Percentiles rank a stretch among this genome's conserved stretches.
Conservation (phyloP, 2,113 vertebrate genomes). For the Sinocyclocheilus anophthalmus region DNA sequence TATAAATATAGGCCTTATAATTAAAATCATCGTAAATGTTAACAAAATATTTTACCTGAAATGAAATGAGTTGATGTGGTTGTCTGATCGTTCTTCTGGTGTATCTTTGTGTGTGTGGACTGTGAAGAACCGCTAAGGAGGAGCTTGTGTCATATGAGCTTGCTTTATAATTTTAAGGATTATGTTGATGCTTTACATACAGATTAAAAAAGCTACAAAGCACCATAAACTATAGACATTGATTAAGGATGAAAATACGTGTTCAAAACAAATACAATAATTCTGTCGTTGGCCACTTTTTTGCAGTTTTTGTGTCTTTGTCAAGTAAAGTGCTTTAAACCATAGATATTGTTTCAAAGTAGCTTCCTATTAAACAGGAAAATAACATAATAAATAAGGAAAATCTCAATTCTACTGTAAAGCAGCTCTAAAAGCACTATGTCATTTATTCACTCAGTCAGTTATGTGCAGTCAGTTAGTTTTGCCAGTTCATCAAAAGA, state of each 20-base stretch:
- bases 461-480: no score
- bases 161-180: neutral
- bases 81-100: neutral
- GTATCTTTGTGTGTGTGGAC: neutral
- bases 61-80: neutral
- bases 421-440: no score
- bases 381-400: no score
- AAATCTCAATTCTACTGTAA: no score
- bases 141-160: neutral
- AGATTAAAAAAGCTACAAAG: neutral
- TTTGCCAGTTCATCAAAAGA: no score
- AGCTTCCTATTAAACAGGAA: no score
- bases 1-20: neutral
- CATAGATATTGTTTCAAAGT: no score
- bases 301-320: neutral
- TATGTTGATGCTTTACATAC: neutral
- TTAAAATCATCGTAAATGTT: neutral
- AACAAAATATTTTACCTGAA: conserved; percentile 10
- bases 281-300: no score
- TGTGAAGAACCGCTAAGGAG: conserved; percentile 1
- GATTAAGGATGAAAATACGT: neutral
- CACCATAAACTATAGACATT: neutral
- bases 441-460: no score
- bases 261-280: neutral
- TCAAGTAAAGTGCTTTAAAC: neutral